phyloP scores from a whole-genome alignment of 1,140 invertebrate species.

The Physella acuta region DNA sequence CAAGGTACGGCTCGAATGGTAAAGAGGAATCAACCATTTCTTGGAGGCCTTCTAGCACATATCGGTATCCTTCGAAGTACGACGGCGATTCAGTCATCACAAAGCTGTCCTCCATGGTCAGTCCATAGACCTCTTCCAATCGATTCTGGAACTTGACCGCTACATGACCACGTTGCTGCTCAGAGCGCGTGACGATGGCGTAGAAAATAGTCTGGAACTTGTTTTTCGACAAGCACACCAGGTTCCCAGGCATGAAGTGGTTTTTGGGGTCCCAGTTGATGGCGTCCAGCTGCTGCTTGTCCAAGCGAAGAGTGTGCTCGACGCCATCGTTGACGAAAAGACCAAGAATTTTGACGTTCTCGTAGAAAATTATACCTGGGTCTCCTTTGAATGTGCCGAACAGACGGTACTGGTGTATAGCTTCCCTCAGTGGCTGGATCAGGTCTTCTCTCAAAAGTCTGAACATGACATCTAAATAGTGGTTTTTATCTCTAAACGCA shows the following conservation, averaged over 20 bases:
- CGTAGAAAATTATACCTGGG: conserved; percentile 27
- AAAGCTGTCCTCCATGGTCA: conserved; percentile 18
- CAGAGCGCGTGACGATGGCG: conserved; percentile 68
- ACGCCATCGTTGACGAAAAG: conserved; percentile 24
- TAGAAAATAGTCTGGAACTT: conserved; percentile 71
- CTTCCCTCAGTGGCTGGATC: conserved; percentile 52
- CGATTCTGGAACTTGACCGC: conserved; percentile 51
- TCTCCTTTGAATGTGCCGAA: not conserved
- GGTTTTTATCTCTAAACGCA: conserved; percentile 63
- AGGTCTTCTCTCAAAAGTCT: conserved; percentile 74
- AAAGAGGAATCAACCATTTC: conserved; percentile 38
- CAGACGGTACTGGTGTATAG: not conserved
- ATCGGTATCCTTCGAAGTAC: conserved; percentile 63
- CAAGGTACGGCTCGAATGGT: conserved; percentile 52
- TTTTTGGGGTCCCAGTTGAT: conserved; percentile 59
- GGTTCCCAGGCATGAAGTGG: conserved; percentile 71
- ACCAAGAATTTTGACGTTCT: conserved; percentile 37
- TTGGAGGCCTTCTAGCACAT: conserved; percentile 59
- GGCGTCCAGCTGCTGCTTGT: conserved; percentile 34
- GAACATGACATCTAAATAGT: conserved; percentile 80
- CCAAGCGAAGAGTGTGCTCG: conserved; percentile 43
- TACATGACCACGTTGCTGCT: conserved; percentile 33
- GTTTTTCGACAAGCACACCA: conserved; percentile 72
- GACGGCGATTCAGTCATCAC: conserved; percentile 61
- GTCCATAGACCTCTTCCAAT: conserved; percentile 6